Evolutionary conservation across 2,888 invertebrate species (phyloP), one percentile per base, ranked within the genome.

Genomic region (Lithophane ornitopus): DNA sequence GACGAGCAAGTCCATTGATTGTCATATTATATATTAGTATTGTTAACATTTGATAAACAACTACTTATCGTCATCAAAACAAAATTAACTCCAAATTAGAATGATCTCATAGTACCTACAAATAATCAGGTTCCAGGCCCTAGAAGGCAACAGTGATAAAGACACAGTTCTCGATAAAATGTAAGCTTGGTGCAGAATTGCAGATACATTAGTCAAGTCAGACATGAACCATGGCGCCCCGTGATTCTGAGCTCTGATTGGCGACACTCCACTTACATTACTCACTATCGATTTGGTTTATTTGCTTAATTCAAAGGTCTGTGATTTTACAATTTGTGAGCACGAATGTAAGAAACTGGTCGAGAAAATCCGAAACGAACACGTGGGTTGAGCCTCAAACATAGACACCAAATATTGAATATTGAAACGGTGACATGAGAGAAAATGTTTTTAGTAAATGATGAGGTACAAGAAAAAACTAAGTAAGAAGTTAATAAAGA

Each of bases 221-320:
- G 69, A 75, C 71, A 59, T 70, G 74, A 70, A 62, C 70, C 71
- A 69, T 67, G 82, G 83, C 83, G 66, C 79, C 83, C 70, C 58
- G 72, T 72, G 69, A 65, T 39, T 62, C 22, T 14, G 69, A 59
- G 44, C 52, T 56, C 61, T 74, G 83, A 82, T 82, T 79, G 69
- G 72, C 34, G 71, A 81, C 69, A 77, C 52, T 81, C 73, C 72
- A 66, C 77, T 81, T 81, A 65, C 72, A 81, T 81, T 81, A 81
- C 56, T 81, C 82, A 82, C 66, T 79, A 79, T 62, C 28, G 69
- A 78, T 41, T 82, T 66, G 22, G 82, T 66, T 74, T 78, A 66
- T 74, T 78, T 78, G 69, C 49, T 77, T 58, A 68, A 69, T 74
- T 71, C 56, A n/a, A 34, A 8, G n/a, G 7, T 72, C 69, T 58